Evolutionary conservation across 2,797 vertebrate species (phyloP).

Genomic region (Pelodytes ibericus): DNA sequence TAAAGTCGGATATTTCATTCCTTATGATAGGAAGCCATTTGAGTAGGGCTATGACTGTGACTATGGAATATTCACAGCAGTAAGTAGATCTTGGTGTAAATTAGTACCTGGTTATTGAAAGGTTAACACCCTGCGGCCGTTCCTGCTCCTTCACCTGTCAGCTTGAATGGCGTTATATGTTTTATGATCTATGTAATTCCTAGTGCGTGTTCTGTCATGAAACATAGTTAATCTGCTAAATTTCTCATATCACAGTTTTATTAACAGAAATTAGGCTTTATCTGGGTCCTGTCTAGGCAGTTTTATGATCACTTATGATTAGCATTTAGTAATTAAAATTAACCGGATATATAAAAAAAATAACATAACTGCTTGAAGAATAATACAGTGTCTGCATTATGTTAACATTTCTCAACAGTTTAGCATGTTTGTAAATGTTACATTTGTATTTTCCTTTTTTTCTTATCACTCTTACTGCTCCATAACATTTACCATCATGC

Average conservation of each 20-base stretch:
- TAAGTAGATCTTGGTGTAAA: background rate
- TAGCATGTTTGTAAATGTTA: too few species aligned
- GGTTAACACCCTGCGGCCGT: slow-evolving; percentile 23
- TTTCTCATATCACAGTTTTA: slow-evolving; percentile 9
- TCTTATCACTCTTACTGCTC: too few species aligned
- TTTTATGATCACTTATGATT: background rate
- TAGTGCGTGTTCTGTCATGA: slow-evolving; percentile 43
- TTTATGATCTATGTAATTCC: slow-evolving; percentile 45
- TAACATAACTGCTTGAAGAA: background rate
- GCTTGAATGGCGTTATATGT: slow-evolving; percentile 2
- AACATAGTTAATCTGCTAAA: slow-evolving; percentile 25
- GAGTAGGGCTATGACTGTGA: background rate
- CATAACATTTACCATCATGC: too few species aligned
- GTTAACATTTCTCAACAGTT: too few species aligned
- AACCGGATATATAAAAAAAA: background rate
- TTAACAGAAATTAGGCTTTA: slow-evolving; percentile 23
- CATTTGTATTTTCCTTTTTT: too few species aligned
- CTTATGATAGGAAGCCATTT: too few species aligned
- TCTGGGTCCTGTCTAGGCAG: background rate
- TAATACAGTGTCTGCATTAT: too few species aligned
- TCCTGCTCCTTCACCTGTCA: slow-evolving; percentile 33
- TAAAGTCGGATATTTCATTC: too few species aligned
- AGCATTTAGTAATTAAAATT: background rate
- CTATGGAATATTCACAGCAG: background rate
- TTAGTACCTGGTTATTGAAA: background rate